phyloP scores from a whole-genome alignment of 2,888 invertebrate species.

The Drosophila rellima region DNA sequence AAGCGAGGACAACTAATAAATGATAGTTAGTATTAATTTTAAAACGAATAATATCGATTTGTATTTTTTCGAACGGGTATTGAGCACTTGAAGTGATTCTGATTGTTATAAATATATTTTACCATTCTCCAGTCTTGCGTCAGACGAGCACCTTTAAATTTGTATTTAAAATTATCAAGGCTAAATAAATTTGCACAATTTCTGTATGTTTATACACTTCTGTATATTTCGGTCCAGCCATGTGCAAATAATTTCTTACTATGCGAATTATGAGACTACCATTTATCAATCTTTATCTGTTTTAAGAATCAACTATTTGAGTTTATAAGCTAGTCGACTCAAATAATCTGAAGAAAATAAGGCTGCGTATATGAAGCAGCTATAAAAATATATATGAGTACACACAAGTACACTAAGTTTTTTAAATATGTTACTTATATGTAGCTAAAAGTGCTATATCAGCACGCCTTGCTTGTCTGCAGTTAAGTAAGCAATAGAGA shows the following conservation, averaged over 20 bases:
- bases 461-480: too few relatives aligned
- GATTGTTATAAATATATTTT: background rate
- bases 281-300: conserved; percentile 6
- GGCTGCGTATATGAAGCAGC: background rate
- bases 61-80: too few relatives aligned
- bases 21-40: too few relatives aligned
- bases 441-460: too few relatives aligned
- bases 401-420: conserved; percentile 13
- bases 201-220: conserved; percentile 33
- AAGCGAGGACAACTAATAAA: too few relatives aligned
- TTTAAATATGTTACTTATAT: background rate
- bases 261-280: conserved; percentile 32
- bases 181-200: conserved; percentile 79
- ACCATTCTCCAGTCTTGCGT: conserved; percentile 22
- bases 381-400: conserved; percentile 22
- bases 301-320: conserved; percentile 42
- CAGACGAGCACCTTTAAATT: conserved; percentile 56
- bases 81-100: background rate
- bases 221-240: conserved; percentile 29
- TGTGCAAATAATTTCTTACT: conserved; percentile 59
- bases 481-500: conserved; percentile 22
- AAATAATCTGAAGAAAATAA: conserved; percentile 9
- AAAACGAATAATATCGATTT: too few relatives aligned
- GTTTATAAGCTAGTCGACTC: conserved; percentile 47
- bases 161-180: conserved; percentile 68